phyloP scores from a whole-genome alignment of 2,797 vertebrate genomes.

The Chaenodraco wilsoni region DNA sequence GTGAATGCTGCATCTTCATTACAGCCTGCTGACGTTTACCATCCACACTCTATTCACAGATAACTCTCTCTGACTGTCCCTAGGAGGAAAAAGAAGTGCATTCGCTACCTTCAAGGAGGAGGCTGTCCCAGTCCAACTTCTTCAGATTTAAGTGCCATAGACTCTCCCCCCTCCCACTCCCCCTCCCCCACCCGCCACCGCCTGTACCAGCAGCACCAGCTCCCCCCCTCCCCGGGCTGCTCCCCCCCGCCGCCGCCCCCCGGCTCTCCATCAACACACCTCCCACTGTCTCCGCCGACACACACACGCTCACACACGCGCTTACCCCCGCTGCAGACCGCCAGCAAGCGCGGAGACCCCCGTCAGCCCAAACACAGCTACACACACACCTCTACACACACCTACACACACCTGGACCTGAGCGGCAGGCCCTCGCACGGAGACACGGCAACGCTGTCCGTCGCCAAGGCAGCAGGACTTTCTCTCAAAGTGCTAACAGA shows the following conservation, averaged over 20 bases:
- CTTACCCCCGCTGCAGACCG: slow-evolving; percentile 46
- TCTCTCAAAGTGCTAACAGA: slow-evolving; percentile 74
- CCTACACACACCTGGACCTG: slow-evolving; percentile 61
- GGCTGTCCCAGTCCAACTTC: slow-evolving; percentile 95
- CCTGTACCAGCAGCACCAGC: slow-evolving; percentile 59
- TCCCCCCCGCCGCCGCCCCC: slow-evolving; percentile 50
- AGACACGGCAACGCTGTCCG: slow-evolving; percentile 62
- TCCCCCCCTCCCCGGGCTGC: slow-evolving; percentile 55
- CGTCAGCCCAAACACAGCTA: slow-evolving; percentile 35
- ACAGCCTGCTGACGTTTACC: slow-evolving; percentile 83
- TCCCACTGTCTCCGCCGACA: slow-evolving; percentile 43
- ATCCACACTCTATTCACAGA: slow-evolving; percentile 94
- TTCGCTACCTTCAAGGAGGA: slow-evolving; percentile 99
- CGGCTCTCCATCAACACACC: slow-evolving; percentile 42
- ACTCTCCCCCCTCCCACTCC: slow-evolving; percentile 89
- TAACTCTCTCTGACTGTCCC: slow-evolving; percentile 95
- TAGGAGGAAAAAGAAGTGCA: slow-evolving; percentile 99
- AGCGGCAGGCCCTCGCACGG: slow-evolving; percentile 74
- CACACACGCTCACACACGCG: slow-evolving; percentile 53
- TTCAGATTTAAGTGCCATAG: slow-evolving; percentile 99
- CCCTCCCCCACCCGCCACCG: slow-evolving; percentile 74
- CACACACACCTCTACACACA: not conserved
- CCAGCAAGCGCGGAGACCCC: slow-evolving; percentile 36
- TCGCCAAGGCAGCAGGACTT: slow-evolving; percentile 77
- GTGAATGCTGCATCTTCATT: slow-evolving; percentile 67